These are phyloP conservation scores for Euglossa dilemma DNA, from an alignment of 1,140 invertebrate genomes.

Conservation along the genomic window DNA sequence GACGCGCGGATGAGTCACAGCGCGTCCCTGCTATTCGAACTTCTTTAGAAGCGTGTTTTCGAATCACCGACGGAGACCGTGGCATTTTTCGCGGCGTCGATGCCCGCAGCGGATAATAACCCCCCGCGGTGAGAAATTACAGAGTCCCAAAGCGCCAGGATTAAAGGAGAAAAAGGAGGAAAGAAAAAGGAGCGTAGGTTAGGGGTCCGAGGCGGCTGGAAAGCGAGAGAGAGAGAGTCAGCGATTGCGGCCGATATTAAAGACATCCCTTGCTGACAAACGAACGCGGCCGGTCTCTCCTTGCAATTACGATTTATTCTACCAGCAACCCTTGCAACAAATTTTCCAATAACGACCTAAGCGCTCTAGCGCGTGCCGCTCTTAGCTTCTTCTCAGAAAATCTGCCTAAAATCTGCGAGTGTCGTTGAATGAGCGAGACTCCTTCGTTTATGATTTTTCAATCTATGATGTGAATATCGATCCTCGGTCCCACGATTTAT, in stretches of 20 bases:
- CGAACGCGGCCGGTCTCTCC: constrained; percentile 58
- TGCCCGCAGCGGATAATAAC: constrained; percentile 19
- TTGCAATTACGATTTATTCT: constrained; percentile 67
- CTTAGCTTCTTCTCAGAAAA: no score
- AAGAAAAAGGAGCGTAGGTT: neutral
- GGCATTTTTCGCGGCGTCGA: constrained; percentile 20
- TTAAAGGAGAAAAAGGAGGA: constrained; percentile 50
- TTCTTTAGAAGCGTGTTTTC: neutral
- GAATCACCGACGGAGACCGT: neutral
- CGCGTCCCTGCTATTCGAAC: neutral
- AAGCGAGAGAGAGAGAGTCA: neutral
- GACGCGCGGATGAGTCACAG: neutral
- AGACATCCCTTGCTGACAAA: constrained; percentile 64
- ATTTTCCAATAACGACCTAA: neutral
- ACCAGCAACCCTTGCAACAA: constrained; percentile 21
- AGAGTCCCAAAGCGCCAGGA: constrained; percentile 32
- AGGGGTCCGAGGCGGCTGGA: no score
- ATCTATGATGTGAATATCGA: no score
- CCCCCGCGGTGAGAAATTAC: constrained; percentile 44
- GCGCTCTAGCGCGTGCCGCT: neutral
- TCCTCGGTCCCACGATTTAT: no score
- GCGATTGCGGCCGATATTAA: constrained; percentile 42
- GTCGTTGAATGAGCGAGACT: no score
- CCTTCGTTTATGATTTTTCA: no score
- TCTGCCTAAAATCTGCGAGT: no score